Conservation (phyloP, 2,888 invertebrate genomes). For the Furcula furcula region DNA sequence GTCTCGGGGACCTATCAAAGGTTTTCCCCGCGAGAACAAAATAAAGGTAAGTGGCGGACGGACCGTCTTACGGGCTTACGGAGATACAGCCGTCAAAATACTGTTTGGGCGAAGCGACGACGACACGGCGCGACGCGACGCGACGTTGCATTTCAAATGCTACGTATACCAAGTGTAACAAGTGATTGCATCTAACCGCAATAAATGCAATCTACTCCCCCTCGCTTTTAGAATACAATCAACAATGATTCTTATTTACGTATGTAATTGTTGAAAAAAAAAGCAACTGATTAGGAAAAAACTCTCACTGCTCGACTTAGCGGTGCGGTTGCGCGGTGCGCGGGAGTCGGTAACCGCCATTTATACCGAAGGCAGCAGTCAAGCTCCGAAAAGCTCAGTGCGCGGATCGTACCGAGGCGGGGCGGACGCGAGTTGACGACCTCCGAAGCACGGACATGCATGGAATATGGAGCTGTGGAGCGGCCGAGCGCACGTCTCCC, state of each 20-base stretch:
- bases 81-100: too few species aligned
- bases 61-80: too few species aligned
- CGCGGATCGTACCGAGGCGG: constrained; percentile 62
- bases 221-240: background rate
- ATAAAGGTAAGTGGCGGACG: too few species aligned
- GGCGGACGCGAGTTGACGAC: constrained; percentile 57
- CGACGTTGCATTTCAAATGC: background rate
- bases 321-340: constrained; percentile 32
- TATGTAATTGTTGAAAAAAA: constrained; percentile 28
- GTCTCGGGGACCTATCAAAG: too few species aligned
- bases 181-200: background rate
- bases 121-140: too few species aligned
- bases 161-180: background rate
- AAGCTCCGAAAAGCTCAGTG: constrained; percentile 63
- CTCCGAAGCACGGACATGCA: constrained; percentile 55
- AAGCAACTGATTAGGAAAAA: constrained; percentile 35
- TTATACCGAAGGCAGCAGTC: constrained; percentile 30
- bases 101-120: too few species aligned
- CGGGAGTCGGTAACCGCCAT: constrained; percentile 34
- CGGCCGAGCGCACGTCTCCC: constrained; percentile 83
- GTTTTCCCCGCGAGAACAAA: too few species aligned
- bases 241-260: constrained; percentile 22
- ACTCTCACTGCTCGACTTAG: constrained; percentile 45
- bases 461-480: constrained; percentile 88
- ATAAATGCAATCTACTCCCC: background rate